Base-by-base conservation (phyloP, 2,888 invertebrate genomes). In the Pharmacophagus antenor region DNA sequence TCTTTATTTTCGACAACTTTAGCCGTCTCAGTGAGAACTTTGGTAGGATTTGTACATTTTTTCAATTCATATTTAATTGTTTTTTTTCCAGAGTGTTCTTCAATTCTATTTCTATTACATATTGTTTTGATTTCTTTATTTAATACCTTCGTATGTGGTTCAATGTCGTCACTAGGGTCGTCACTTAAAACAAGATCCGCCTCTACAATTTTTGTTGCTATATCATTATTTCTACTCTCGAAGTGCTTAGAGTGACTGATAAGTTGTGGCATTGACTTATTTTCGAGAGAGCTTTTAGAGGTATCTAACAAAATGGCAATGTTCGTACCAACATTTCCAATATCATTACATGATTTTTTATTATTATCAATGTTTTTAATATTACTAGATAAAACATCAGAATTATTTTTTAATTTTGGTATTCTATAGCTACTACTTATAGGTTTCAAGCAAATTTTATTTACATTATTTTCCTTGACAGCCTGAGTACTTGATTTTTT, bases 141-240 rank as follows among this genome's bases (percentile, higher is more conserved):
- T 10, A 1, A 37, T 62, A 64, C 49, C 52, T 53, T 7, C 6
- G 15, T 46, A 1, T 53, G 37, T 3, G 62, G 49, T 48, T 77
- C 76, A 25, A 63, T 63, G 63, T 73, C 73, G 64, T 87, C 87
- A 63, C 75, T 79, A 47, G 72, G 78, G 63, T 87, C 88, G 62
- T 90, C 89, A 70, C 88, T 90, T 61, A 89, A 69, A 66, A 84
- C 79, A 67, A 90, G 80, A 74, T 89, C 89, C 31, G 76, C 78
- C 67, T 77, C 84, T 44, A 90, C 79, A 75, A 77, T 65, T 73
- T 71, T 63, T 67, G 70, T 55, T 17, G 37, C 31, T 20, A 53
- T 53, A 7, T 56, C 53, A 53, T 49, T 54, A 23, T 51, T 37
- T 37, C 18, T 22, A 25, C n/a, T 18, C 0, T 18, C 18, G 2